These are phyloP conservation scores for Galeopterus variegatus DNA, from an alignment of 2,113 vertebrate species.

Conservation along the genomic window DNA sequence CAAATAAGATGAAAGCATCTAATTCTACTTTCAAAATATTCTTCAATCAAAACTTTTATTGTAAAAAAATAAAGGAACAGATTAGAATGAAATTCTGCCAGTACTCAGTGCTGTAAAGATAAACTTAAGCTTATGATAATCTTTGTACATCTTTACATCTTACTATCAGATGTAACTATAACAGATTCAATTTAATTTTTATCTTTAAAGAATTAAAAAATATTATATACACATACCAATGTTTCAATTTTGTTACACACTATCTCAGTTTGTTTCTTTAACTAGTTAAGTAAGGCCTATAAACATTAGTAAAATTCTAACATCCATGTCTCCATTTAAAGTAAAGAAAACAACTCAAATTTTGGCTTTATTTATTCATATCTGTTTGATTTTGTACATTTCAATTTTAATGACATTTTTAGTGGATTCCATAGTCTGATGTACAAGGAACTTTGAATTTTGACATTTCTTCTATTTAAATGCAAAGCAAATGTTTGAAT, in stretches of 20 bases:
- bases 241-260: background rate
- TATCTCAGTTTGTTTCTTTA: background rate
- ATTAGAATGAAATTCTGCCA: background rate
- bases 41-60: background rate
- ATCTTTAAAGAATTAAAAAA: background rate
- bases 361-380: background rate
- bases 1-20: background rate
- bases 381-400: background rate
- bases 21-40: conserved; percentile 8
- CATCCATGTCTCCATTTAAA: background rate
- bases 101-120: background rate
- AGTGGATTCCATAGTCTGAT: background rate
- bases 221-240: background rate
- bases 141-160: background rate
- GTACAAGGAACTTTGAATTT: background rate
- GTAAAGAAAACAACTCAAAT: background rate
- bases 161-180: background rate
- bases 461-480: conserved; percentile 20
- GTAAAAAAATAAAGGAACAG: background rate
- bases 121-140: background rate
- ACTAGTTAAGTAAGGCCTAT: background rate
- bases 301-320: background rate
- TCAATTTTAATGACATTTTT: background rate
- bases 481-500: background rate
- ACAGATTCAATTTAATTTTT: background rate